These are phyloP conservation scores for Ooceraea biroi DNA, from an alignment of 1,140 invertebrate species.

Conservation along the genomic window DNA sequence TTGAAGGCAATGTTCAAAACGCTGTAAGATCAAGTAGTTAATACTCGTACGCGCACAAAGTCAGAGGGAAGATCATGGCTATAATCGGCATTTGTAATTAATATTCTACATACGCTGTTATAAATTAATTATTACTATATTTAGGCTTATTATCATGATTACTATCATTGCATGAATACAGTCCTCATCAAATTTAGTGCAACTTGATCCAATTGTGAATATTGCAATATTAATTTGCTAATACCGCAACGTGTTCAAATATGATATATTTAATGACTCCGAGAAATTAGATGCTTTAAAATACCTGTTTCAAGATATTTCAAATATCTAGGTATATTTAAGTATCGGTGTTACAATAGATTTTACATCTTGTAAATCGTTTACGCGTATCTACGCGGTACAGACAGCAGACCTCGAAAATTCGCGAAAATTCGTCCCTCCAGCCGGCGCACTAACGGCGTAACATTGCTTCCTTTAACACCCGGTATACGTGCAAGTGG, in stretches of 20 bases:
- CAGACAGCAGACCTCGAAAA: conserved; percentile 3
- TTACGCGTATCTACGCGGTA: neutral
- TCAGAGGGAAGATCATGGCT: conserved; percentile 1
- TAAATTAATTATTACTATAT: neutral
- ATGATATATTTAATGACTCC: neutral
- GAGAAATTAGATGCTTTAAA: neutral
- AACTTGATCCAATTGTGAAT: neutral
- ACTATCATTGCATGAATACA: neutral
- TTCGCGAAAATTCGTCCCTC: neutral
- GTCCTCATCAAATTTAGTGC: neutral
- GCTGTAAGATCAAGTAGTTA: neutral
- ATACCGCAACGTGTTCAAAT: neutral
- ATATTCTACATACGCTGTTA: conserved; percentile 1
- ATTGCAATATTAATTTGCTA: conserved; percentile 23
- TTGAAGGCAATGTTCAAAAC: neutral
- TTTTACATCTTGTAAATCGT: conserved; percentile 20
- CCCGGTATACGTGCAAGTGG: conserved; percentile 30
- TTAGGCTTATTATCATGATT: neutral
- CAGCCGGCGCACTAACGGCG: neutral
- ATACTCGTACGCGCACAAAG: neutral
- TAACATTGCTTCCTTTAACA: conserved; percentile 50
- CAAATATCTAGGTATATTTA: neutral
- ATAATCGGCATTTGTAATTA: neutral
- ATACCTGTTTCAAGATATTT: neutral
- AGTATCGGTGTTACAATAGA: neutral